These are phyloP conservation scores for Irena cyanogastra DNA, from an alignment of 2,113 vertebrate species.

Conservation along the genomic window DNA sequence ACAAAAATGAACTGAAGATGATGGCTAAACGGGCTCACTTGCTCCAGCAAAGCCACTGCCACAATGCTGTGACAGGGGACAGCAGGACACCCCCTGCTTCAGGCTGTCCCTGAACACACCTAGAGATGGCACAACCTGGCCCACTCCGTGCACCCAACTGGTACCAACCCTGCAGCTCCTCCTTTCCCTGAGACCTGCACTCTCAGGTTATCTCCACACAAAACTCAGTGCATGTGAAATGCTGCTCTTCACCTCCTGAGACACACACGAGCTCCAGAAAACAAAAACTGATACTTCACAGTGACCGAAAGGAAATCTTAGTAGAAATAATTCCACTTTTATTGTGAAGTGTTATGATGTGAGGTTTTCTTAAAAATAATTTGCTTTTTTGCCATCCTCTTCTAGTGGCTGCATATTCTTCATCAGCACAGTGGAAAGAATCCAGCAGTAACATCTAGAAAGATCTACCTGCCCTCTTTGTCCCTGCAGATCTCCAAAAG, in stretches of 20 bases:
- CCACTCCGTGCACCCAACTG: accelerated
- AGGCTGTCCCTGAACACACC: not conserved
- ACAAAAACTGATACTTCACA: not conserved
- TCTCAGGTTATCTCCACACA: accelerated
- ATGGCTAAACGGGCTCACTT: not conserved
- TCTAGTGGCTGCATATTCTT: not conserved
- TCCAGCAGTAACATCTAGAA: not conserved
- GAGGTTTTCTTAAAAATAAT: not conserved
- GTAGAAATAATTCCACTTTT: not conserved
- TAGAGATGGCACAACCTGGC: not conserved
- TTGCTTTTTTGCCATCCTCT: accelerated
- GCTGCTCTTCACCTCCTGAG: not conserved
- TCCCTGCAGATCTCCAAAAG: not conserved
- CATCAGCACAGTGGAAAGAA: not conserved
- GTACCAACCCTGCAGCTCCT: not conserved
- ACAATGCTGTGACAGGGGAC: not conserved
- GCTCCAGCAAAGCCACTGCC: not conserved
- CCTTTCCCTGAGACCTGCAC: not conserved
- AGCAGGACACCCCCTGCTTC: not conserved
- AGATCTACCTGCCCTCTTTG: not conserved
- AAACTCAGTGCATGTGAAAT: not conserved
- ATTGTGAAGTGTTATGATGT: not conserved
- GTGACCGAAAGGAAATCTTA: not conserved
- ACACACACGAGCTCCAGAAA: not conserved
- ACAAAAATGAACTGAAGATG: not conserved